A percentile compares a stretch with the other conserved stretches of the same genome.
These are phyloP conservation scores for Xestia rhomboidea DNA, from an alignment of 2,888 invertebrate species.

Conservation along the genomic window DNA sequence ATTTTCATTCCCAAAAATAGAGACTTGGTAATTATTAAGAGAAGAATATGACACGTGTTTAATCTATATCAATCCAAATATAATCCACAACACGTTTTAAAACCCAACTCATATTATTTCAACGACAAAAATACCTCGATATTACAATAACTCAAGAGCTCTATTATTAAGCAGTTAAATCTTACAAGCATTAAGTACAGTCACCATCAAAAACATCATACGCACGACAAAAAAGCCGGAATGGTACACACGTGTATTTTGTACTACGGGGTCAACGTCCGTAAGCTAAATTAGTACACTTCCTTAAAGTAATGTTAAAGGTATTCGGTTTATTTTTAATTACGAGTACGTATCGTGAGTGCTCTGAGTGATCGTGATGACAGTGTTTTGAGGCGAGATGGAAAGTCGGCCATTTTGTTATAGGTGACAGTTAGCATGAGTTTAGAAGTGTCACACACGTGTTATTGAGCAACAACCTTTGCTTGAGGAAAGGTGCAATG, in stretches of 20 bases:
- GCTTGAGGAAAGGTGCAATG: background rate
- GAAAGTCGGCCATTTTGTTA: background rate
- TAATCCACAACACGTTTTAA: constrained; percentile 27
- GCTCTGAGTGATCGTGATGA: constrained; percentile 63
- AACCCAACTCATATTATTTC: constrained; percentile 51
- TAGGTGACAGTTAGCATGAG: background rate
- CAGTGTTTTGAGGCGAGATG: constrained; percentile 21
- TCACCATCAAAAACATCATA: constrained; percentile 54
- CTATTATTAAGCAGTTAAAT: constrained; percentile 52
- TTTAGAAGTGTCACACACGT: constrained; percentile 3
- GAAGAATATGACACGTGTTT: constrained; percentile 19
- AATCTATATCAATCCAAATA: constrained; percentile 3
- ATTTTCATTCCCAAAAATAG: too few species aligned
- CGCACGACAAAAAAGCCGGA: constrained; percentile 58
- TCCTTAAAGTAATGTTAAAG: constrained; percentile 77
- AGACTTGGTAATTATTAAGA: background rate
- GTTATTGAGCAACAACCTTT: background rate
- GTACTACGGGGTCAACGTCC: constrained; percentile 81
- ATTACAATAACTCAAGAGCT: constrained; percentile 50
- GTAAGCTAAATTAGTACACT: constrained; percentile 83
- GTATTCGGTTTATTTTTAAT: constrained; percentile 72
- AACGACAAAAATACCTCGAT: constrained; percentile 57
- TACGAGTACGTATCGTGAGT: constrained; percentile 72
- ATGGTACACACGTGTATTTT: constrained; percentile 80
- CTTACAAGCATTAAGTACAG: constrained; percentile 47